Conservation (phyloP, 1,140 invertebrate species). For the Drosophila burlai region DNA sequence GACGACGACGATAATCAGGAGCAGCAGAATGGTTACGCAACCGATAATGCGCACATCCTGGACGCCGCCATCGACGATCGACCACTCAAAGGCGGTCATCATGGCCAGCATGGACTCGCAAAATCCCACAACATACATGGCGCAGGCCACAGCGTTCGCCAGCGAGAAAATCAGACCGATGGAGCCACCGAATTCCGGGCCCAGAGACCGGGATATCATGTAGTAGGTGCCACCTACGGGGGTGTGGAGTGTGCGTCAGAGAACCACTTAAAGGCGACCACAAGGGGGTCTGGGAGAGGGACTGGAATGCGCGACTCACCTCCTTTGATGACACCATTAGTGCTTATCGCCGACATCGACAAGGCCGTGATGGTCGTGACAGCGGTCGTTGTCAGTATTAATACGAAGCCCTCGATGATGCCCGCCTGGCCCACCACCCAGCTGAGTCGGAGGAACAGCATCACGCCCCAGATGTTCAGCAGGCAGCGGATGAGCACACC, state of each 20-base stretch:
- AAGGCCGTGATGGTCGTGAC: conserved; percentile 97
- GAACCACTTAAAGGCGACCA: conserved; percentile 31
- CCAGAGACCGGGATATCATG: conserved; percentile 97
- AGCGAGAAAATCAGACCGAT: conserved; percentile 95
- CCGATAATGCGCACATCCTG: conserved; percentile 90
- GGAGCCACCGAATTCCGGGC: conserved; percentile 97
- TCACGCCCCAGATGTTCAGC: conserved; percentile 95
- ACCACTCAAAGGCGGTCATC: conserved; percentile 86
- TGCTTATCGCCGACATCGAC: conserved; percentile 99
- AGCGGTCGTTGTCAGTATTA: conserved; percentile 93
- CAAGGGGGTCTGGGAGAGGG: neutral
- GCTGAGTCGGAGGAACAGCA: conserved; percentile 93
- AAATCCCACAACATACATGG: conserved; percentile 99
- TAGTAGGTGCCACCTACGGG: conserved; percentile 96
- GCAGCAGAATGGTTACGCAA: conserved; percentile 90
- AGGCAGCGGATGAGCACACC: conserved; percentile 93
- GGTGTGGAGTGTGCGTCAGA: conserved; percentile 5
- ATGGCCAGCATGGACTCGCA: conserved; percentile 94
- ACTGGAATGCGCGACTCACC: conserved; percentile 86
- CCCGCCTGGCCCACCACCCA: conserved; percentile 95
- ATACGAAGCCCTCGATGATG: conserved; percentile 88
- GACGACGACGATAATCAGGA: conserved; percentile 93
- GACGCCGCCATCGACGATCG: conserved; percentile 88
- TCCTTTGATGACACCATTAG: conserved; percentile 96
- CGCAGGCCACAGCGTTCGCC: conserved; percentile 98